Conservation (phyloP, 2,888 invertebrate species). For the Osedax frankpressi region DNA sequence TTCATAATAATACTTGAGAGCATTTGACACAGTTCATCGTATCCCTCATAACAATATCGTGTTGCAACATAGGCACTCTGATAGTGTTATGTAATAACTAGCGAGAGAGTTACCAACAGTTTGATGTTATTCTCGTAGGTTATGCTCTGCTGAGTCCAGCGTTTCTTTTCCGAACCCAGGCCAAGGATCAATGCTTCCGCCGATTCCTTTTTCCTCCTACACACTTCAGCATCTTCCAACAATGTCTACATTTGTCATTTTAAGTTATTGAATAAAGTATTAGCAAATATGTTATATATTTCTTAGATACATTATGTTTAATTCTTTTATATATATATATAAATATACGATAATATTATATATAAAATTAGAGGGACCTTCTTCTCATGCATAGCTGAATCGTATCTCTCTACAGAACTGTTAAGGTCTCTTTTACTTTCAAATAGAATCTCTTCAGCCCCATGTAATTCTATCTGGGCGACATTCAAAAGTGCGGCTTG, state of each 20-base stretch:
- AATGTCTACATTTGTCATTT: conserved; percentile 27
- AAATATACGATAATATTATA: no score
- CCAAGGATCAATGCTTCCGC: conserved; percentile 45
- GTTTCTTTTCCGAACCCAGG: conserved; percentile 41
- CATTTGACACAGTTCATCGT: no score
- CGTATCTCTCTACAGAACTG: conserved; percentile 32
- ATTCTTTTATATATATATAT: no score
- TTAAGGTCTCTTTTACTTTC: conserved; percentile 34
- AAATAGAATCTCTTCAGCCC: conserved; percentile 32
- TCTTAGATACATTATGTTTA: not conserved
- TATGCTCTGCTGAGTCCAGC: conserved; percentile 44
- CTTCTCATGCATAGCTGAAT: conserved; percentile 32
- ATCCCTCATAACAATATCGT: no score
- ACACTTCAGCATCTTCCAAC: conserved; percentile 42
- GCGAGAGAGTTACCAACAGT: no score
- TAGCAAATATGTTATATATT: not conserved
- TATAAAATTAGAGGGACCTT: no score
- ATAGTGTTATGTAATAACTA: no score
- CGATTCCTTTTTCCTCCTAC: conserved; percentile 41
- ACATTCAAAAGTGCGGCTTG: conserved; percentile 43
- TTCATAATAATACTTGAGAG: no score
- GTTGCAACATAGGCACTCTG: no score
- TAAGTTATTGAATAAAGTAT: not conserved
- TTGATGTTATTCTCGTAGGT: not conserved
- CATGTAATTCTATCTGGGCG: conserved; percentile 30